Base-by-base conservation (phyloP, 1,140 invertebrate genomes). In the Listronotus oregonensis region DNA sequence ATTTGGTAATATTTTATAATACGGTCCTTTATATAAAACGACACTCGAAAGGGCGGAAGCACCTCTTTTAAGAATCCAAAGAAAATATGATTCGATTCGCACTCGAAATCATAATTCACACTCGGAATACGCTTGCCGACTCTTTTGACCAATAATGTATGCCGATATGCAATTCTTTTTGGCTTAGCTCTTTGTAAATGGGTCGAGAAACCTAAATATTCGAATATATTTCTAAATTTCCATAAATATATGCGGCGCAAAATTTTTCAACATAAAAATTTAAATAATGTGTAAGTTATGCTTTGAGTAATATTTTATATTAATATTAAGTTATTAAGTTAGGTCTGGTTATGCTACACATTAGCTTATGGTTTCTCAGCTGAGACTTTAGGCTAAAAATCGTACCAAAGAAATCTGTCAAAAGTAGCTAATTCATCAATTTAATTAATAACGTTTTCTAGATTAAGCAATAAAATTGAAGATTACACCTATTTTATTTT, bases 61-160 rank as follows among this genome's bases (percentile, higher is more conserved):
- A 34, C 18, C 43, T 70, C 72, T 68, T 72, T 75, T 74, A 73
- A 75, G 66, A 72, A 76, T 71, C 74, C 70, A 58, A 69, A 71
- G 74, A 76, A 76, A 76, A 76, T 76, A 76, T 76, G 74, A 76
- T 76, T 76, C 74, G 74, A 72, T 76, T 76, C 73, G 74, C 62
- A 64, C 54, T 69, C 67, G 55, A 73, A 69, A 74, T 73, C 73
- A 76, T 76, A 76, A 76, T 76, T 76, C 73, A 76, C 74, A 72
- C 70, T 71, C 70, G 74, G 67, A 73, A 75, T 75, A 75, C 72
- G 71, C 70, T 74, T 68, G 51, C 54, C 71, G 73, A 71, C 64
- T 68, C 73, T 74, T 76, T 76, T 76, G 74, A 76, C 74, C 74
- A 74, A 76, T 76, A 76, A 76, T 76, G 61, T 76, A 76, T 76